Evolutionary conservation across 1,140 invertebrate species (phyloP).

Genomic region (Macrotrachela quadricornifera): DNA sequence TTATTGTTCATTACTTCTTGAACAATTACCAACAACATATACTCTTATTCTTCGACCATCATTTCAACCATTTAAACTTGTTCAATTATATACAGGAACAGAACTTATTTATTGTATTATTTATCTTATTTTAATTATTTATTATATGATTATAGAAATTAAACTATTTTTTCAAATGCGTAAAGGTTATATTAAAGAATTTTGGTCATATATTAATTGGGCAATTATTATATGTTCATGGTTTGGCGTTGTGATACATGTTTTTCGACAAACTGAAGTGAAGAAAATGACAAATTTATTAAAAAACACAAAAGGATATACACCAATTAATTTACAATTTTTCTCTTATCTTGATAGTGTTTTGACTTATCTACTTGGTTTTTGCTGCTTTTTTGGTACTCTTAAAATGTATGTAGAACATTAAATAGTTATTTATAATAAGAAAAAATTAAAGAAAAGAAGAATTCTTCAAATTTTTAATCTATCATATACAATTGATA

Average conservation of each 20-base stretch:
- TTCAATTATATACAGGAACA: slow-evolving; percentile 7
- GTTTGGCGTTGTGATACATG: neutral
- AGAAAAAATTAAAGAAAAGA: too few species aligned
- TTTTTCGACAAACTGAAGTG: neutral
- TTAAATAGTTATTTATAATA: too few species aligned
- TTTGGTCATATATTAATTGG: neutral
- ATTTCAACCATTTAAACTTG: slow-evolving; percentile 32
- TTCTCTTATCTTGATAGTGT: too few species aligned
- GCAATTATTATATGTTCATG: neutral
- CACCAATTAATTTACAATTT: too few species aligned
- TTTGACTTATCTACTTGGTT: too few species aligned
- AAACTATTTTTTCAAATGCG: slow-evolving; percentile 7
- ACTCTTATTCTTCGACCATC: slow-evolving; percentile 38
- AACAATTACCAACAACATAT: slow-evolving; percentile 42
- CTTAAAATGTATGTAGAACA: slow-evolving; percentile 34
- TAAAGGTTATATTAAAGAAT: slow-evolving; percentile 26
- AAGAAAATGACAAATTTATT: neutral
- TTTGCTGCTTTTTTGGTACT: slow-evolving; percentile 28
- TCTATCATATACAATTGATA: too few species aligned
- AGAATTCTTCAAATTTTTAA: too few species aligned
- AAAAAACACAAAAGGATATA: neutral
- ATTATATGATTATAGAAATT: slow-evolving; percentile 15
- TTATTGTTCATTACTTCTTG: slow-evolving; percentile 34
- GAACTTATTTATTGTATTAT: slow-evolving; percentile 19
- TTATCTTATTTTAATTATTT: slow-evolving; percentile 15